A percentile compares a stretch with the other conserved stretches of the same genome.
These are phyloP conservation scores for Margaritifera margaritifera DNA, from an alignment of 2,888 invertebrate species.

Conservation along the genomic window DNA sequence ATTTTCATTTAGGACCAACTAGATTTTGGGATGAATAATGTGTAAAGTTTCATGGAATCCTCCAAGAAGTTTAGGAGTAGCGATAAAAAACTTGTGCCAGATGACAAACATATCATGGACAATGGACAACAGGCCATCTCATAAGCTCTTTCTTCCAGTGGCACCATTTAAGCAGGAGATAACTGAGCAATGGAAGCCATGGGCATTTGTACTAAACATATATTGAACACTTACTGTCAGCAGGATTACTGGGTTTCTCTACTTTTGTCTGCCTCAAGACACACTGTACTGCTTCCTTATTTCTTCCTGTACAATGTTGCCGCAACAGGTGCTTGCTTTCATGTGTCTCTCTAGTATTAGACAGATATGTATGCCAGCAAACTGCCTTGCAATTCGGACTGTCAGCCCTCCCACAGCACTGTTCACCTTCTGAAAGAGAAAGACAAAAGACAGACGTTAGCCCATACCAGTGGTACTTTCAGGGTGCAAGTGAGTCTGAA, in stretches of 20 bases:
- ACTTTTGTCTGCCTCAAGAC: constrained; percentile 50
- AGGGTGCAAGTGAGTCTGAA: too few relatives aligned
- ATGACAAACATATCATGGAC: too few relatives aligned
- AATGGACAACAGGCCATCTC: too few relatives aligned
- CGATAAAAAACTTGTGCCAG: too few relatives aligned
- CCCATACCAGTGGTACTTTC: too few relatives aligned
- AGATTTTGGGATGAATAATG: too few relatives aligned
- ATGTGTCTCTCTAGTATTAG: constrained; percentile 32
- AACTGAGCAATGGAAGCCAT: too few relatives aligned
- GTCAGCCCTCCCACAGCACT: constrained; percentile 47
- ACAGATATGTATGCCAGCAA: constrained; percentile 47
- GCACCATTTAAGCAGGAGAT: too few relatives aligned
- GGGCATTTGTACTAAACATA: background rate
- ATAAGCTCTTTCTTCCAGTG: too few relatives aligned
- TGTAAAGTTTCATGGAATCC: too few relatives aligned
- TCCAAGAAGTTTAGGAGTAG: too few relatives aligned
- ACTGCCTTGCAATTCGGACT: constrained; percentile 46
- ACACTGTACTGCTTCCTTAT: constrained; percentile 50
- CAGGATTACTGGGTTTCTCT: constrained; percentile 36
- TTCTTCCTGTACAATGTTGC: constrained; percentile 44
- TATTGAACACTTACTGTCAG: constrained; percentile 40
- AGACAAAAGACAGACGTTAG: background rate
- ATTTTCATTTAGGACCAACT: too few relatives aligned
- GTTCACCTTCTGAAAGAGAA: constrained; percentile 40
- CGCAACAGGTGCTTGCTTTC: constrained; percentile 39